These are phyloP conservation scores for Galaxea fascicularis DNA, from an alignment of 92 coral and sea anemone species.

Conservation along the genomic window DNA sequence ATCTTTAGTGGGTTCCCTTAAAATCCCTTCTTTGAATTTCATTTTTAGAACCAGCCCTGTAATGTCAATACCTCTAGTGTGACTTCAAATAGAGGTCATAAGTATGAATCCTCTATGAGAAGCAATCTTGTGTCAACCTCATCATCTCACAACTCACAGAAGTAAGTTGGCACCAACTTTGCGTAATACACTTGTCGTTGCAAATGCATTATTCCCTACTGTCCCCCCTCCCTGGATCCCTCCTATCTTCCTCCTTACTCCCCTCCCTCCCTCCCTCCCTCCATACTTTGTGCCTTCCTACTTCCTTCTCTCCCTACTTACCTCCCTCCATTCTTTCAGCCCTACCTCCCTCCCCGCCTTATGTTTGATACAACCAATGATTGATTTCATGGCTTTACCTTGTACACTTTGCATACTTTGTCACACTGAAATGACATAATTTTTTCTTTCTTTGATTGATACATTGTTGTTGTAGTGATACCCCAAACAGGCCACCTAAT, in stretches of 20 bases:
- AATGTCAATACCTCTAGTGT: background rate
- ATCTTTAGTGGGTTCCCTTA: too few species aligned
- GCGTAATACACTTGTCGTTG: too few species aligned
- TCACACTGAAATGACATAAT: too few species aligned
- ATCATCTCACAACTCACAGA: constrained; percentile 5
- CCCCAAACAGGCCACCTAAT: constrained; percentile 16
- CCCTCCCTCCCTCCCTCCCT: background rate
- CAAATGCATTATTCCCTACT: too few species aligned
- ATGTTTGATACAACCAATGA: too few species aligned
- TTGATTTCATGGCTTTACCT: too few species aligned
- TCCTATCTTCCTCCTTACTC: background rate
- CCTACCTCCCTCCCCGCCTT: background rate
- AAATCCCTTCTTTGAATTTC: background rate
- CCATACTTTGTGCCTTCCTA: too few species aligned
- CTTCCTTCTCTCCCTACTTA: background rate
- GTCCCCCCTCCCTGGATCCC: constrained; percentile 6
- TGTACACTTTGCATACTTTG: too few species aligned
- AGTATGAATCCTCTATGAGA: constrained; percentile 10
- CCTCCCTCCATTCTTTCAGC: background rate
- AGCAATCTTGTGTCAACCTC: background rate
- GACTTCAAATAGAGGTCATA: background rate
- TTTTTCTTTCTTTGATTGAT: too few species aligned
- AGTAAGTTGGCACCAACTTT: constrained; percentile 4
- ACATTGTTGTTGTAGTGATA: background rate
- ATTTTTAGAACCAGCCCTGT: constrained; percentile 22